These are phyloP conservation scores for Eupithecia pulchellata DNA, from an alignment of 2,888 invertebrate species.

Conservation along the genomic window DNA sequence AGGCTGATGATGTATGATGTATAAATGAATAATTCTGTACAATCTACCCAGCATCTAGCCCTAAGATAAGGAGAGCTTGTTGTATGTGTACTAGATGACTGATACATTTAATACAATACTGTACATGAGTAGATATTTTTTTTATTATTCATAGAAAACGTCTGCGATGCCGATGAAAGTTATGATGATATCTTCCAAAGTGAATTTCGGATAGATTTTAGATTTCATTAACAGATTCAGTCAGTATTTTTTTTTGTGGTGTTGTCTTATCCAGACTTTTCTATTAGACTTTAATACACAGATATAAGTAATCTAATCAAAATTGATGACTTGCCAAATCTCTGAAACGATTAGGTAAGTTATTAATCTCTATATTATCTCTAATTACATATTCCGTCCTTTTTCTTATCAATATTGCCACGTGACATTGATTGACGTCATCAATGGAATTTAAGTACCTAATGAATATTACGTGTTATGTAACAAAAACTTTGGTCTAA, in stretches of 20 bases:
- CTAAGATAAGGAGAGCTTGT: too few species aligned
- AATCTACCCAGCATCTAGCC: too few species aligned
- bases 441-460: neutral
- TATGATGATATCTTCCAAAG: neutral
- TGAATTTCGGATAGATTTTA: too few species aligned
- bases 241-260: neutral
- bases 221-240: too few species aligned
- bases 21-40: too few species aligned
- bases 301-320: neutral
- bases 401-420: neutral
- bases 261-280: neutral
- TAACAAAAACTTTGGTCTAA: neutral
- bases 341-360: neutral
- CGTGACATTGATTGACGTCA: neutral
- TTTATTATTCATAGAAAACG: too few species aligned
- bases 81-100: too few species aligned
- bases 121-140: too few species aligned
- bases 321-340: neutral
- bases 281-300: neutral
- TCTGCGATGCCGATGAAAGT: neutral
- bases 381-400: neutral
- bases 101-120: too few species aligned
- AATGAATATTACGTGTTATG: neutral
- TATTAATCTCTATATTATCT: neutral
- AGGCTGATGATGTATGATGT: too few species aligned